phyloP scores from a whole-genome alignment of 2,113 vertebrate species.

The Irena cyanogastra region DNA sequence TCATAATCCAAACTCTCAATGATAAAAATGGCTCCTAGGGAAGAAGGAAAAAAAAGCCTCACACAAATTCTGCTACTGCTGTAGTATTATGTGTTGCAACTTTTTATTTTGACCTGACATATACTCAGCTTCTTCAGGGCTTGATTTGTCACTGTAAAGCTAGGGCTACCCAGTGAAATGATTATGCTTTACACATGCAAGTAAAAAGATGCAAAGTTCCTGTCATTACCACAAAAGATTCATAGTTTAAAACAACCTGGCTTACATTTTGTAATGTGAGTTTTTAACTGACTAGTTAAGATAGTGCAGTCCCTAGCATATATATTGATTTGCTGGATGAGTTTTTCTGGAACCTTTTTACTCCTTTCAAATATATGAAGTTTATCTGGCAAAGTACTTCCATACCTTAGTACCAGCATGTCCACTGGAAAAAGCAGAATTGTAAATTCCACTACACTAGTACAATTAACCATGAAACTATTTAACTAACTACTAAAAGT shows the following conservation, averaged over 20 bases:
- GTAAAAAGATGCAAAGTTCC: not conserved
- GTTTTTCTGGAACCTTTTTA: not conserved
- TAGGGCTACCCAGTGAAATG: not conserved
- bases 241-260: not conserved
- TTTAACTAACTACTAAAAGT: not conserved
- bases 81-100: not conserved
- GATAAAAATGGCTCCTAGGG: constrained; percentile 86
- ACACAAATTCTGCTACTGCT: not conserved
- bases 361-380: not conserved
- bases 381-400: not conserved
- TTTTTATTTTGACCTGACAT: not conserved
- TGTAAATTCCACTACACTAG: not conserved
- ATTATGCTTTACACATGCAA: not conserved
- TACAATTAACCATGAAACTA: not conserved
- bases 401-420: not conserved
- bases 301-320: not conserved
- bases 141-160: not conserved
- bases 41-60: not conserved
- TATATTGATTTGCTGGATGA: not conserved
- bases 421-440: not conserved
- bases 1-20: constrained; percentile 91
- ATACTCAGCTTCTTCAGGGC: not conserved
- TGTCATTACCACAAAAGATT: not conserved
- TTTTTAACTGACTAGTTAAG: not conserved
- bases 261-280: not conserved